phyloP scores from a whole-genome alignment of 2,113 vertebrate species.

The Erythrolamprus reginae region DNA sequence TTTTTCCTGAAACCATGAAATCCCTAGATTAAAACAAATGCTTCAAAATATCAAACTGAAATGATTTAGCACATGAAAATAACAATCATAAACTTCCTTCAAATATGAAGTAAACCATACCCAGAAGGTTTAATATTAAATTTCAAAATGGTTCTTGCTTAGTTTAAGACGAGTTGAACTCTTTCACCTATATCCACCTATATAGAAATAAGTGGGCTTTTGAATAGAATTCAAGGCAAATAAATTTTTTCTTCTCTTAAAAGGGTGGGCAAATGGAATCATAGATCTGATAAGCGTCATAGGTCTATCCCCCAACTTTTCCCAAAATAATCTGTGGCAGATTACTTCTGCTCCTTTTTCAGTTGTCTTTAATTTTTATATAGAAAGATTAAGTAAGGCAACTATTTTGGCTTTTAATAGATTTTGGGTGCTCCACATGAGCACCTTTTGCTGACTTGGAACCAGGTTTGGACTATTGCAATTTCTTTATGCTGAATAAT shows the following conservation, averaged over 20 bases:
- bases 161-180: not conserved
- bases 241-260: not conserved
- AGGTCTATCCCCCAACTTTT: not conserved
- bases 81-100: not conserved
- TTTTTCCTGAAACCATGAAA: not conserved
- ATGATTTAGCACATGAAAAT: not conserved
- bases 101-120: not conserved
- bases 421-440: not conserved
- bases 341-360: not conserved
- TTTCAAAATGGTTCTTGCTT: constrained; percentile 28
- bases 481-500: not conserved
- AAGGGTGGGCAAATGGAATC: not conserved
- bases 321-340: not conserved
- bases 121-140: constrained; percentile 5
- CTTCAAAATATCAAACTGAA: constrained; percentile 16
- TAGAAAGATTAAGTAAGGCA: constrained; percentile 32
- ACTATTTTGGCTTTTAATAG: constrained; percentile 30
- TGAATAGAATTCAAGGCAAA: not conserved
- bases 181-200: not conserved
- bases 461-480: not conserved
- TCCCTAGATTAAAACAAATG: not conserved
- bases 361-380: constrained; percentile 26
- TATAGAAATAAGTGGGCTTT: not conserved
- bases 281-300: not conserved
- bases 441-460: not conserved